Percentiles rank a stretch among this genome's conserved stretches.
These are phyloP conservation scores for Patagioenas fasciata DNA, from an alignment of 2,113 vertebrate genomes.

Conservation along the genomic window DNA sequence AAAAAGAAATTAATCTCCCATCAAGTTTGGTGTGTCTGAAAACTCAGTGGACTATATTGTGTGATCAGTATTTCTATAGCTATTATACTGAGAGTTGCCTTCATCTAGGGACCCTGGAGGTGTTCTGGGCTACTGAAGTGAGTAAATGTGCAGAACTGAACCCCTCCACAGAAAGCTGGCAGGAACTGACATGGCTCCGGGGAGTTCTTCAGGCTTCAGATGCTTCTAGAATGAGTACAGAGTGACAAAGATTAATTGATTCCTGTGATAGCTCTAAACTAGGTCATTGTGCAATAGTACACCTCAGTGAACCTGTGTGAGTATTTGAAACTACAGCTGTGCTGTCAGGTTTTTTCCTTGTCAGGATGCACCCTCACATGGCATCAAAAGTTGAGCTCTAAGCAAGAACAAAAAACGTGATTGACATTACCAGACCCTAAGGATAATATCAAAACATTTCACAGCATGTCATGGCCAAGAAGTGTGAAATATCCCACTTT, in stretches of 20 bases:
- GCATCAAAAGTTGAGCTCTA: not conserved
- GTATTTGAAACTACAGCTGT: slow-evolving; percentile 12
- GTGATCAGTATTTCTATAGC: not conserved
- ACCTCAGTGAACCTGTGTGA: not conserved
- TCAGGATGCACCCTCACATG: not conserved
- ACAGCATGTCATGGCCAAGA: not conserved
- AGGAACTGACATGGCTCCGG: not conserved
- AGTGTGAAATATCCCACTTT: not conserved
- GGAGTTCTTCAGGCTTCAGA: not conserved
- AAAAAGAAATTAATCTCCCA: not conserved
- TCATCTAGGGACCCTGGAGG: not conserved
- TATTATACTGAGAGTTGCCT: not conserved
- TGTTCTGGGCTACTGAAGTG: not conserved
- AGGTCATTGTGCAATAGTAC: slow-evolving; percentile 13
- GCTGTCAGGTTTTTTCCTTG: not conserved
- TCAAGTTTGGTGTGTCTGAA: not conserved
- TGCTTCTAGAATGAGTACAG: slow-evolving; percentile 22
- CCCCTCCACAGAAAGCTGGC: not conserved
- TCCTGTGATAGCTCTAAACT: not conserved
- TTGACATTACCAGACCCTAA: not conserved
- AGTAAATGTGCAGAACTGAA: not conserved
- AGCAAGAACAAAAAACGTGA: not conserved
- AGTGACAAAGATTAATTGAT: slow-evolving; percentile 52
- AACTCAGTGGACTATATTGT: not conserved
- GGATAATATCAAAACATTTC: not conserved